Base-by-base conservation (phyloP, 2,888 invertebrate species). In the Villa cingulata region DNA sequence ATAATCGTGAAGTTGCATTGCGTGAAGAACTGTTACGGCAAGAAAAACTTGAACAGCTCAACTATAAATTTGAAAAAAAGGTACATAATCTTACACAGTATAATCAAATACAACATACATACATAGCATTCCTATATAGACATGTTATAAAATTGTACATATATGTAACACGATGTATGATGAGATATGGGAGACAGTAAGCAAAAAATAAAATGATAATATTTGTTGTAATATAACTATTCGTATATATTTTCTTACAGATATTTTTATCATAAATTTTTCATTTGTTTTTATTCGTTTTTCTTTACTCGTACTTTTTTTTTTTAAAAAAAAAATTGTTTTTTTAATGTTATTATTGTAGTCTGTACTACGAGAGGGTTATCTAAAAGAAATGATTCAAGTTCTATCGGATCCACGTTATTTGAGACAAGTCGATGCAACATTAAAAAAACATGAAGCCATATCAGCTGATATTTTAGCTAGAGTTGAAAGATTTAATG, bases 371-470 rank as follows among this genome's bases (percentile, higher is more conserved):
- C 79, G 97, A 45, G 94, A 96, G 59, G 88, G 91, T 0, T 98
- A 97, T 71, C 72, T 98, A 51, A 89, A 90, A 68, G 97, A 97
- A 72, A 97, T 97, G 95, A 91, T 89, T 56, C 88, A 88, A 66
- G 92, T 97, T 16, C 72, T 97, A 17, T 86, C 87, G 0, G 92
- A 92, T 72, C 87, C 90, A 1, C 78, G 91, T 48, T 92, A 92
- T 68, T 71, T 95, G 56, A 79, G 86, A 0, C 94, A 96, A 64
- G 92, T 96, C 0, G 96, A 97, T 65, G 96, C 96, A 2, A 92
- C 95, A 0, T 82, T 97, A 37, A 97, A 97, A 72, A 97, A 97
- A 63, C 96, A 97, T 64, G 96, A 97, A 69, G 96, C 97, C 16
- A 94, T 97, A 53, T 89, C 90, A 51, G 95, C 96, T 0, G 97